These are phyloP conservation scores for Origma solitaria DNA, from an alignment of 2,113 vertebrate genomes.

Conservation along the genomic window DNA sequence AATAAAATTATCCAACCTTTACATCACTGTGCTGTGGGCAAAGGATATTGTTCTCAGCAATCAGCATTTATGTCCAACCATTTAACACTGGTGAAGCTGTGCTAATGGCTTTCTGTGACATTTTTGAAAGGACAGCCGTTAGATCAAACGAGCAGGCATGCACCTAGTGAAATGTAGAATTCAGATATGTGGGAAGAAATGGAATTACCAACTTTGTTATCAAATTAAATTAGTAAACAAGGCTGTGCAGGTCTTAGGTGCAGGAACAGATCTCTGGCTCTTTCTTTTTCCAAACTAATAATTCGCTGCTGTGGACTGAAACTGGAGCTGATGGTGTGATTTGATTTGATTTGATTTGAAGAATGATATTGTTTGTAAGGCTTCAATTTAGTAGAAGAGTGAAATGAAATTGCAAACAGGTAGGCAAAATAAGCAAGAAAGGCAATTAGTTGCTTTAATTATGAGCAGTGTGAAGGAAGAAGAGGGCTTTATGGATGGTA, in stretches of 20 bases:
- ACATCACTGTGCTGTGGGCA: constrained; percentile 42
- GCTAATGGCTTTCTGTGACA: constrained; percentile 56
- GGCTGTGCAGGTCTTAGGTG: background rate
- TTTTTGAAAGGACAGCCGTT: constrained; percentile 64
- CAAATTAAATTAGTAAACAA: constrained; percentile 49
- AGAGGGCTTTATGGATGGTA: background rate
- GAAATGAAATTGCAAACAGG: background rate
- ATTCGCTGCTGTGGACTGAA: background rate
- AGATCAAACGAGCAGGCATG: constrained; percentile 37
- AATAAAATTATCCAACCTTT: constrained; percentile 66
- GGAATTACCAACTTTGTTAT: constrained; percentile 38
- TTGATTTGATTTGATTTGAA: background rate
- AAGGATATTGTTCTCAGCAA: constrained; percentile 62
- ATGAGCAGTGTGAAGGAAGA: background rate
- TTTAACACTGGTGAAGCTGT: constrained; percentile 47
- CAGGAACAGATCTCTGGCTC: background rate
- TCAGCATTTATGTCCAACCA: constrained; percentile 53
- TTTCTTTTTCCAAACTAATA: background rate
- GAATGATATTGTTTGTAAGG: background rate
- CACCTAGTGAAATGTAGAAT: constrained; percentile 25
- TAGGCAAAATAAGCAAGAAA: background rate
- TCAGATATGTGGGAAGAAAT: constrained; percentile 60
- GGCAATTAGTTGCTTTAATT: background rate
- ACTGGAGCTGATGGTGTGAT: background rate
- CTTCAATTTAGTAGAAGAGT: background rate